A percentile compares a stretch with the other conserved stretches of the same genome.
Evolutionary conservation across 2,888 invertebrate genomes (phyloP).

Genomic region (Limenitis camilla): DNA sequence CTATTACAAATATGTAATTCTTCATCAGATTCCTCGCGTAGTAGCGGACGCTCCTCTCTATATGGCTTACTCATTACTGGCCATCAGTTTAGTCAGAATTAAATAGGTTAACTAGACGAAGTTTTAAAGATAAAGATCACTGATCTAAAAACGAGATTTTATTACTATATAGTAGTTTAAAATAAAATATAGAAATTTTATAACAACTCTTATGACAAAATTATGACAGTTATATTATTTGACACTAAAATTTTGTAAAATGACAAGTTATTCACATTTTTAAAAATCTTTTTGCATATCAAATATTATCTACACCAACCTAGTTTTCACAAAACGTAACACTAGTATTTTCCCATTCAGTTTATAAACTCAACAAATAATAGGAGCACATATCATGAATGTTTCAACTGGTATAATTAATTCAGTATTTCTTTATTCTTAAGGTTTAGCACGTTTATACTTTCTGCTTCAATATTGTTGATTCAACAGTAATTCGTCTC

Average conservation of each 20-base stretch:
- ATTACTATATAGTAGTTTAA: neutral
- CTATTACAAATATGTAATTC: conserved; percentile 32
- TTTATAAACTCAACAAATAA: neutral
- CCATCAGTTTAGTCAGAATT: conserved; percentile 32
- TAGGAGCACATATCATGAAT: neutral
- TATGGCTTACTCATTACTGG: conserved; percentile 52
- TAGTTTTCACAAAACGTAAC: neutral
- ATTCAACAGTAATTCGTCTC: conserved; percentile 61
- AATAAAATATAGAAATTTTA: no score
- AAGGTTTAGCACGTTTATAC: conserved; percentile 42
- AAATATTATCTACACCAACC: neutral
- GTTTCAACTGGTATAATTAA: neutral
- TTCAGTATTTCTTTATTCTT: conserved; percentile 10
- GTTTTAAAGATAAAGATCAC: neutral
- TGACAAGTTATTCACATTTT: neutral
- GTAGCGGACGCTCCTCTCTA: conserved; percentile 52
- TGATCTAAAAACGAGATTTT: neutral
- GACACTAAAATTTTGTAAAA: neutral
- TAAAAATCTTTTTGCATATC: neutral
- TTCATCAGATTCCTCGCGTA: conserved; percentile 53
- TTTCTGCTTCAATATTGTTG: conserved; percentile 60
- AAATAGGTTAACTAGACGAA: neutral
- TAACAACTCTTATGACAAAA: no score
- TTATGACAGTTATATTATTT: neutral
- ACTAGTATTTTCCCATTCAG: neutral